Evolutionary conservation across 2,888 invertebrate genomes (phyloP), one percentile per base, ranked within the genome.

Genomic region (Ormyrus nitidulus): DNA sequence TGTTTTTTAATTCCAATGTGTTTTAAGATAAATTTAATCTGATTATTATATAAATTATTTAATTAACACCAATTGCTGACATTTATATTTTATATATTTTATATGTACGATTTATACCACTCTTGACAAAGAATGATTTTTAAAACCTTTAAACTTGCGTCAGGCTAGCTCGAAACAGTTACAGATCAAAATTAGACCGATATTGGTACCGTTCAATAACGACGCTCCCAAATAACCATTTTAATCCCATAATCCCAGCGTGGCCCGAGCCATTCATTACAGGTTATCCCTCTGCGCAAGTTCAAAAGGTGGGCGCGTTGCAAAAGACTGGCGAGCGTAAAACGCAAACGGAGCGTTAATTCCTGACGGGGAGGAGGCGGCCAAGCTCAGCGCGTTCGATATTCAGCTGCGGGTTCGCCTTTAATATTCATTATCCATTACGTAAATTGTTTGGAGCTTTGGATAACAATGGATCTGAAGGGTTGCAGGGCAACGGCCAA

Each of bases 341-440:
- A 75, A 59, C 46, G 19, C 59, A 53, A 75, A 75, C 68, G 59
- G 75, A 5, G 58, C 76, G 54, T 62, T 61, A 76, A 76, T 69
- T 76, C 61, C 68, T 59, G 59, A 51, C 10, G 44, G 46, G 7
- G 46, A 10, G 8, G 54, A 0, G 6, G 46, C 10, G n/a, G 68
- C 10, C 10, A 10, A 5, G 53, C 9, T 10, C 1, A 8, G 10
- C 13, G 44, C 68, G 19, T 19, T 71, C 77, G 71, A 77, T 77
- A 77, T 77, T 71, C 77, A 9, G 58, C 11, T 5, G 13, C 51
- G 19, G 2, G 58, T 59, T 3, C 8, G n/a, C 77, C 64, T 71
- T 77, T 77, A 76, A 77, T 71, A 77, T 77, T 77, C 77, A 77
- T 77, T 71, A 71, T 19, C 71, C 71, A 71, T 71, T 77, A 71